These are phyloP conservation scores for Drosophila nigritarsus DNA, from an alignment of 2,888 invertebrate species.

Conservation along the genomic window DNA sequence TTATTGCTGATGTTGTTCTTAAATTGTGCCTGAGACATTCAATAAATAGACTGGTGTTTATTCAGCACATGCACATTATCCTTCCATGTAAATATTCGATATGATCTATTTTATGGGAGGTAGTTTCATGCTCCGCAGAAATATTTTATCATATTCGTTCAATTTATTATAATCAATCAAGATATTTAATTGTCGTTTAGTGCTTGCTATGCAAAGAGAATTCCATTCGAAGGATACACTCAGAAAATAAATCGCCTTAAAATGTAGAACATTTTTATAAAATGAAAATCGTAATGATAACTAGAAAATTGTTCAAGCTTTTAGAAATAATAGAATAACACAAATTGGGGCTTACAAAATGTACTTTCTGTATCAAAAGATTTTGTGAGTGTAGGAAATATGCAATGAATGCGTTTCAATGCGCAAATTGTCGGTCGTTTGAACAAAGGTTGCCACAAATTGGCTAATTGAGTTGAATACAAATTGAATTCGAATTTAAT, in stretches of 20 bases:
- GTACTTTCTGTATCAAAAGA: neutral
- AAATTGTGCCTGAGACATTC: neutral
- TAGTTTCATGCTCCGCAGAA: neutral
- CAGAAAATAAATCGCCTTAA: neutral
- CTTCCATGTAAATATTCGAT: neutral
- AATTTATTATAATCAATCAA: neutral
- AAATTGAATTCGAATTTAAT: slow-evolving; percentile 24
- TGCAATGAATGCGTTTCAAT: neutral
- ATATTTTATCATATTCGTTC: neutral
- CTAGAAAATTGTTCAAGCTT: neutral
- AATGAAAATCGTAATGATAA: neutral
- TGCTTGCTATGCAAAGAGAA: neutral
- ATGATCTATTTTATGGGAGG: neutral
- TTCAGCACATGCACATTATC: neutral
- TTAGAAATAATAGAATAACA: neutral
- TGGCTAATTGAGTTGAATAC: slow-evolving; percentile 18
- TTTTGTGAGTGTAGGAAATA: neutral
- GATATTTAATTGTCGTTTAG: neutral
- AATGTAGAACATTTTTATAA: neutral
- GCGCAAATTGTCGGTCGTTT: neutral
- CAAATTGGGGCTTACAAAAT: neutral
- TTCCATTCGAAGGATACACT: neutral
- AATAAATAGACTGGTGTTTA: neutral
- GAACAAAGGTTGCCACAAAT: slow-evolving; percentile 2
- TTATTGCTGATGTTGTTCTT: neutral